Base-by-base conservation (phyloP, 2,888 invertebrate genomes). In the Pollenia angustigena region DNA sequence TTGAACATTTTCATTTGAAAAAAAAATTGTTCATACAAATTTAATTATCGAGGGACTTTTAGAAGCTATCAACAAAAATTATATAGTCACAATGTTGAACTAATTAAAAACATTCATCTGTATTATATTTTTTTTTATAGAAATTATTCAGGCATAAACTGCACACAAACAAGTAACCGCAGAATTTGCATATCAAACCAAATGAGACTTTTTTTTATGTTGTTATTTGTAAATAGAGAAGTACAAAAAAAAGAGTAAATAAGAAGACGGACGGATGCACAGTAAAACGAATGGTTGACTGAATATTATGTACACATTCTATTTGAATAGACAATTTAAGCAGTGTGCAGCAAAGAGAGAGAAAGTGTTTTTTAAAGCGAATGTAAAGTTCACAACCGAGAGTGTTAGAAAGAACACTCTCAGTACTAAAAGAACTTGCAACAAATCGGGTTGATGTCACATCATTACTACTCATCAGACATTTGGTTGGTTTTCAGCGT, bases 121-220 rank as follows among this genome's bases (percentile, higher is more conserved):
- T 8, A 68, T 32, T 16, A 6, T 23, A n/a, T 78, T 78, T 46
- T 74, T 60, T 60, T 11, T 8, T 54, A 12, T 52, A 52, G 40
- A 58, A 79, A n/a, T 32, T 60, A 79, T 50, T 68, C 18, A 79
- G n/a, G 68, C 74, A 68, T 74, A 32, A 80, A 32, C 11, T 50
- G 4, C 14, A 52, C 14, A 32, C 32, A 32, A 32, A 32, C 32
- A 32, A 80, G 52, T 74, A 74, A 68, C 52, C 58, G 68, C 11
- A 10, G 40, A 11, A 48, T 46, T 74, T 74, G 54, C 58, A 64
- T 74, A 50, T 18, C 42, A 75, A 54, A 54, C 75, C 62, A 56
- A 56, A 48, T 75, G 42, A 48, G 68, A 60, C 42, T 66, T 66
- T 32, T 32, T n/a, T 32, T 32, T 32, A 18, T 66, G 46, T 66